Evolutionary conservation across 2,113 vertebrate species (phyloP).

Genomic region (Ptilonorhynchus violaceus): DNA sequence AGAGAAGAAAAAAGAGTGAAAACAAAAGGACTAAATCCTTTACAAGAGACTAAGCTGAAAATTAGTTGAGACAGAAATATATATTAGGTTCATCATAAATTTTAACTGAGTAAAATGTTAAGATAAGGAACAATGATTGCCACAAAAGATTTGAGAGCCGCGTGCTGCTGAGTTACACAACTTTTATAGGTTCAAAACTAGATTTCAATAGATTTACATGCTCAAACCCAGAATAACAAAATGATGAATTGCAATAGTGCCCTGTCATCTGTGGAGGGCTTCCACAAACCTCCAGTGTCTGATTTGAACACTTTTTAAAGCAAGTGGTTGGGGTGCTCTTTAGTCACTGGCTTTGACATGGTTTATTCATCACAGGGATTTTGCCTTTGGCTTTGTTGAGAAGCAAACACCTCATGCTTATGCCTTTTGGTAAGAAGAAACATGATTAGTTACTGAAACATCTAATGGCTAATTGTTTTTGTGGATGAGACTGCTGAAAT

Average conservation of each 20-base stretch:
- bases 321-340: fast-evolving
- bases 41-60: background rate
- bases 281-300: background rate
- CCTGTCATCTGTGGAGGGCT: background rate
- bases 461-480: background rate
- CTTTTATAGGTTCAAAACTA: background rate
- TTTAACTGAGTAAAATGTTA: background rate
- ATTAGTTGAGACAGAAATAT: background rate
- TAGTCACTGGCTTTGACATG: background rate
- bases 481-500: background rate
- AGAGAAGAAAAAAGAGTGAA: background rate
- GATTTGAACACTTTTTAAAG: background rate
- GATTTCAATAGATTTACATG: background rate
- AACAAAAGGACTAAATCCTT: background rate
- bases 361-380: fast-evolving
- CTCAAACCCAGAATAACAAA: background rate
- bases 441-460: background rate
- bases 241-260: background rate
- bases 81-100: background rate
- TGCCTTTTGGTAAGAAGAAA: background rate
- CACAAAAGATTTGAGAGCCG: background rate
- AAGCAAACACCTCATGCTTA: background rate
- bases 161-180: background rate
- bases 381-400: background rate
- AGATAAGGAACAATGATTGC: background rate